Evolutionary conservation across 1,140 invertebrate species (phyloP).

Genomic region (Anoplolepis gracilipes): DNA sequence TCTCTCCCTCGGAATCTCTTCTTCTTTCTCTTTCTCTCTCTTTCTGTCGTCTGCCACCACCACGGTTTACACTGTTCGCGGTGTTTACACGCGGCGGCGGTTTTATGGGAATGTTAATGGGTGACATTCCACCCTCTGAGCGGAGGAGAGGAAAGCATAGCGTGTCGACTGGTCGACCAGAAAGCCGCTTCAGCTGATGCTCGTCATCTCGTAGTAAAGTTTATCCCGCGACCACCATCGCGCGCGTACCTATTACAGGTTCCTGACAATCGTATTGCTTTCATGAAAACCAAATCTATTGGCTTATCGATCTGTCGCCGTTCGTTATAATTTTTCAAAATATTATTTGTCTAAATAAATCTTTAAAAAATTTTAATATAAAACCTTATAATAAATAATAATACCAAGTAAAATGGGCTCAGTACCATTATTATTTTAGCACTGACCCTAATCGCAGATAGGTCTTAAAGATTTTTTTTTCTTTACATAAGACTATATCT

Average conservation of each 20-base stretch:
- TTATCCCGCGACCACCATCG: conserved; percentile 72
- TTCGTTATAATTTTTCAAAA: too few relatives aligned
- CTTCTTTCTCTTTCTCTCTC: conserved; percentile 10
- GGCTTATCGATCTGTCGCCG: not conserved
- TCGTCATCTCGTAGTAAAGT: conserved; percentile 75
- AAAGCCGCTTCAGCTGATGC: conserved; percentile 50
- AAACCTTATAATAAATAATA: not conserved
- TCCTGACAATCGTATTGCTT: conserved; percentile 44
- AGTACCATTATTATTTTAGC: conserved; percentile 14
- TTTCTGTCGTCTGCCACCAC: conserved; percentile 30
- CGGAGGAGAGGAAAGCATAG: conserved; percentile 37
- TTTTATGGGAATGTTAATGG: conserved; percentile 82
- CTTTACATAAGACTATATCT: not conserved
- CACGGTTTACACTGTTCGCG: conserved; percentile 66
- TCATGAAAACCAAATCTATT: conserved; percentile 39
- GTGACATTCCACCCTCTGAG: conserved; percentile 79
- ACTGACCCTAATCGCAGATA: conserved; percentile 6
- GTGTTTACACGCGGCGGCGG: conserved; percentile 79
- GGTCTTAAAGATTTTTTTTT: not conserved
- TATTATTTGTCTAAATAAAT: not conserved
- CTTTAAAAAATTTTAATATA: not conserved
- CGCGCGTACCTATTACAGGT: conserved; percentile 57
- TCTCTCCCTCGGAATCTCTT: conserved; percentile 23
- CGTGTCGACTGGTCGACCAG: not conserved
- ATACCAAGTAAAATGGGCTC: not conserved